Base-by-base conservation (phyloP, 2,888 invertebrate species). In the Erebia palarica region DNA sequence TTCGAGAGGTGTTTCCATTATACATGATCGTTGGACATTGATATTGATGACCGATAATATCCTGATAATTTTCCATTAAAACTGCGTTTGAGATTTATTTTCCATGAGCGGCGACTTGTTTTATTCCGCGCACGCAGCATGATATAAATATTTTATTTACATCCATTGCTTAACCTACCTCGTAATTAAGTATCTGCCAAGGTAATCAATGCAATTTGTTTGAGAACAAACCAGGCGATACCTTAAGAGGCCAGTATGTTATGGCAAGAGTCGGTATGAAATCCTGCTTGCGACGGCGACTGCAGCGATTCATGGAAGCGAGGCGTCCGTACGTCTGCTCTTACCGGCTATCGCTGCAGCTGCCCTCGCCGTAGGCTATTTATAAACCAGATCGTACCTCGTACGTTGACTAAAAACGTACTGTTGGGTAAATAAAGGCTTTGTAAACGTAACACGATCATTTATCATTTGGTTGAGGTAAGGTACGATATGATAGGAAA, bases 261-360 rank as follows among this genome's bases (percentile, higher is more conserved):
- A 75, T 73, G 75, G 76, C 68, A 73, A 75, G 72, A 75, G 57
- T 64, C 21, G 13, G 72, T 72, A 55, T 47, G 66, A 73, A 73
- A 76, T 70, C 72, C 72, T 70, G 73, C 68, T 75, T 64, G 74
- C 64, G 64, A 74, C 71, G 73, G 73, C 78, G 80, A 53, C 13
- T 21, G 57, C 57, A 11, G 78, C 80, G 83, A 82, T 86, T 89
- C 88, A 89, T 89, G 91, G 91, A 90, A 90, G 89, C 84, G 73
- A 80, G 92, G 92, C 92, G 92, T 82, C 92, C 89, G 84, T 78
- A 79, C 88, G 92, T 92, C 91, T 91, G 89, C 86, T 75, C 76
- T 79, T 79, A 74, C n/a, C n/a, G n/a, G n/a, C n/a, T n/a, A n/a
- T 79, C 80, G 80, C 78, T 75, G 84, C 89, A 88, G 90, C 88